Conservation (phyloP, 2,113 vertebrate genomes). For the Rutilus rutilus region DNA sequence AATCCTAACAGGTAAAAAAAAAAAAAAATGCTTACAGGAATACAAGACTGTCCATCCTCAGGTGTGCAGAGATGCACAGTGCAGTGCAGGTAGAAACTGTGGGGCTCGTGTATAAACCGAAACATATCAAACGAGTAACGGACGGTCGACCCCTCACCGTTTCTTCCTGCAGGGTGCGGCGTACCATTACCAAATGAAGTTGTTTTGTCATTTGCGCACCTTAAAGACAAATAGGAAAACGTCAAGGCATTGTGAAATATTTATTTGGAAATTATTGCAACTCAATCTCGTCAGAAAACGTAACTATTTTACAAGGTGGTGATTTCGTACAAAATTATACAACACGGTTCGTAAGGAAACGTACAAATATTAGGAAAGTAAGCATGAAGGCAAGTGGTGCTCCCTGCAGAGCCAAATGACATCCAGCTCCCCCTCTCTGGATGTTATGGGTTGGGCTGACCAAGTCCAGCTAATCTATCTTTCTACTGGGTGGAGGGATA, state of each 20-base stretch:
- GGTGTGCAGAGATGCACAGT: conserved; percentile 71
- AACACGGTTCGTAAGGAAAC: too few relatives aligned
- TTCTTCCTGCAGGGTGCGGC: conserved; percentile 5
- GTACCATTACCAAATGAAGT: conserved; percentile 61
- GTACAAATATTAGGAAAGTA: too few relatives aligned
- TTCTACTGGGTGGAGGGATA: too few relatives aligned
- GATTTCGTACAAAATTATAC: too few relatives aligned
- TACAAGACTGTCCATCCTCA: conserved; percentile 65
- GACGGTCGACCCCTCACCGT: conserved; percentile 62
- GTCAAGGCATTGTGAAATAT: background rate
- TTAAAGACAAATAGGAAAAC: conserved; percentile 7
- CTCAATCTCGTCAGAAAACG: background rate
- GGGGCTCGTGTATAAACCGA: conserved; percentile 63
- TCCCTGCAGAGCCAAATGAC: too few relatives aligned
- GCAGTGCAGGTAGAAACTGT: conserved; percentile 76
- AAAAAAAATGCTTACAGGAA: conserved; percentile 63
- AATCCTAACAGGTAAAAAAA: background rate
- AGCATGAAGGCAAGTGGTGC: too few relatives aligned
- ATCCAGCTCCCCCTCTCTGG: too few relatives aligned
- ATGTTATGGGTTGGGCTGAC: too few relatives aligned
- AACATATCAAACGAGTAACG: conserved; percentile 78
- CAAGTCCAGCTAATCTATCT: too few relatives aligned
- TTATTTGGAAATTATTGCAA: background rate
- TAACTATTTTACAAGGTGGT: background rate
- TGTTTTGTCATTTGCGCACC: conserved; percentile 68